Evolutionary conservation across 2,888 invertebrate species (phyloP).

Genomic region (Homarus gammarus): DNA sequence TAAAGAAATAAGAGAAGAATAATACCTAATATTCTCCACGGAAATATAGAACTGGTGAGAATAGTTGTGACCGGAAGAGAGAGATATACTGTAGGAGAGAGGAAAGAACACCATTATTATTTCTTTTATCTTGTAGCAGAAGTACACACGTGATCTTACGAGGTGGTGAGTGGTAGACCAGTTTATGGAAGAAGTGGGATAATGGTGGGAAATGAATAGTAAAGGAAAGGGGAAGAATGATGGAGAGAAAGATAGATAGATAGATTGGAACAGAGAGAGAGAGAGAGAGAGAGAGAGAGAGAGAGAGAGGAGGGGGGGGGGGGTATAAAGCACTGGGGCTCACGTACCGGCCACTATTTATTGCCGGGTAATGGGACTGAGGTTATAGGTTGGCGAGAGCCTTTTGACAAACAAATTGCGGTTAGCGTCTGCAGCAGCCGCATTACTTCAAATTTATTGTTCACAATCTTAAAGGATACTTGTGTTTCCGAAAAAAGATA

Average conservation of each 20-base stretch:
- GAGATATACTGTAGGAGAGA: too few relatives aligned
- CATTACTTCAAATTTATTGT: constrained; percentile 33
- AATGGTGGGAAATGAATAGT: too few relatives aligned
- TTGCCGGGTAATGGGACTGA: constrained; percentile 7
- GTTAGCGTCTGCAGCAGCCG: constrained; percentile 35
- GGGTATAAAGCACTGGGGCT: background rate
- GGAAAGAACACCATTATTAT: too few relatives aligned
- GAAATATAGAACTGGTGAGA: too few relatives aligned
- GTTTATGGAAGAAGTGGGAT: too few relatives aligned
- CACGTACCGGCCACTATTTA: constrained; percentile 8
- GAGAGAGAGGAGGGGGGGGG: background rate
- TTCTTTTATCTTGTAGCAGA: too few relatives aligned
- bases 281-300: constrained; percentile 9
- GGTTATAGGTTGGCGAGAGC: constrained; percentile 18
- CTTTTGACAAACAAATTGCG: constrained; percentile 43
- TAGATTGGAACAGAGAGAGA: background rate
- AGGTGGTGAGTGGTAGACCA: too few relatives aligned
- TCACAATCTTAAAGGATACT: constrained; percentile 20
- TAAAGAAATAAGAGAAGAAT: too few relatives aligned
- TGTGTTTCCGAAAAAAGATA: background rate
- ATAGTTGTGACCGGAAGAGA: too few relatives aligned
- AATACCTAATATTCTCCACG: too few relatives aligned
- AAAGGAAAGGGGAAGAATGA: background rate
- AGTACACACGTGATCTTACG: too few relatives aligned
- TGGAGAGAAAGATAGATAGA: constrained; percentile 13